These are phyloP conservation scores for Scaptomyza graminum DNA, from an alignment of 1,140 invertebrate genomes.

Conservation along the genomic window DNA sequence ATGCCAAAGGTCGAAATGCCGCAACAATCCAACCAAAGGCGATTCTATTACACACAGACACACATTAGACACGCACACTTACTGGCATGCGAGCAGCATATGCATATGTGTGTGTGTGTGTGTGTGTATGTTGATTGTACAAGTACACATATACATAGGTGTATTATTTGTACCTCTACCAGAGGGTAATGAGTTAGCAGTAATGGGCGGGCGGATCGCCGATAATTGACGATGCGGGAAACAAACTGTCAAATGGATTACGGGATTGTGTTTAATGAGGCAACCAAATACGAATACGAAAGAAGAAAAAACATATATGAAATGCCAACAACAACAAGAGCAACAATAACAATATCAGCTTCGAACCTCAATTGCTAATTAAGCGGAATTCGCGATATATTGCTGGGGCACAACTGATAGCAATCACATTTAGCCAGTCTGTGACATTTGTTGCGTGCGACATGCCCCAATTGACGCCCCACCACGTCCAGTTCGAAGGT, in stretches of 20 bases:
- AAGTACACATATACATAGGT: neutral
- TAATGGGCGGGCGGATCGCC: neutral
- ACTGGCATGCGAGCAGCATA: slow-evolving; percentile 15
- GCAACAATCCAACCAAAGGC: slow-evolving; percentile 18
- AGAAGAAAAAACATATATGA: neutral
- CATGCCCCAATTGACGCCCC: slow-evolving; percentile 1
- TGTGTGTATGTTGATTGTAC: neutral
- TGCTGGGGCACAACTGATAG: slow-evolving; percentile 18
- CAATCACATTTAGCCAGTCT: slow-evolving; percentile 43
- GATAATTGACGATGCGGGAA: slow-evolving; percentile 42
- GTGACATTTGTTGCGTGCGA: slow-evolving; percentile 46
- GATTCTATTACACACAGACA: slow-evolving; percentile 12
- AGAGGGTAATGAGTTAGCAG: slow-evolving; percentile 17
- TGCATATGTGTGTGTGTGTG: neutral
- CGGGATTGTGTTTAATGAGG: slow-evolving; percentile 57
- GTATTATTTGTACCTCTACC: slow-evolving; percentile 3
- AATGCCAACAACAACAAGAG: neutral
- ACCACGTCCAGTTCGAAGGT: neutral
- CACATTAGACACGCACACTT: neutral
- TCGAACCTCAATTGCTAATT: neutral
- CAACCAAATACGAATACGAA: slow-evolving; percentile 16
- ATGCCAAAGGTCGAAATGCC: slow-evolving; percentile 51
- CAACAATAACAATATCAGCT: neutral
- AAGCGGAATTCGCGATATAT: neutral
- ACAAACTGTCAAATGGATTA: slow-evolving; percentile 45